Evolutionary conservation across 53 echinoderm and acorn worm genomes (phyloP), one percentile per base, ranked within the genome.

Genomic region (Pentamera pediparva): DNA sequence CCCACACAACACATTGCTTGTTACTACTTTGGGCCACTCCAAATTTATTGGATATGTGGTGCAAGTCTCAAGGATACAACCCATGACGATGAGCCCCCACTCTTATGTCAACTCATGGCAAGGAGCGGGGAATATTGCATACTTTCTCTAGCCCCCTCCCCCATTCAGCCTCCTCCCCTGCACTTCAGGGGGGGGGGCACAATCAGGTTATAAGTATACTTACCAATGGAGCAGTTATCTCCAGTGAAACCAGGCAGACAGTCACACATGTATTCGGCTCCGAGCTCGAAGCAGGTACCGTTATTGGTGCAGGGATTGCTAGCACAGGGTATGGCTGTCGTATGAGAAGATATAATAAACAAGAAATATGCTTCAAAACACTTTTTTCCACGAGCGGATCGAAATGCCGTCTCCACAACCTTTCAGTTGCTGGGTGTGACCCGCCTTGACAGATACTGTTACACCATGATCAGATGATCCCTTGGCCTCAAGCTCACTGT

Each of bases 211-310:
- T n/a, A n/a, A 15, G 17, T 25, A 37, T 18, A 81, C 95, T 87
- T 62, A 94, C 95, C 84, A 17, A 79, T 59, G 28, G 81, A 86
- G 75, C 95, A 94, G 31, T 90, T 77, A 60, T 75, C 78, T 1
- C 90, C 90, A 26, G 90, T 87, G 49, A 87, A 94, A 4, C 95
- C 90, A 29, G 87, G 82, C 20, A 74, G 82, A 28, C 95, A 94
- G 15, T 81, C 77, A 82, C 95, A 94, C 5, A 63, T 53, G 50
- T 50, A 86, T 0, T 86, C 86, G 0, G 76, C 83, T 17, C 87
- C 92, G 24, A 65, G 32, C 21, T 78, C 75, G n/a, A 32, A 71
- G 57, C 93, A 93, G 12, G 84, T 86, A 0, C 93, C 93, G 57
- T 62, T 84, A 75, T 89, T 93, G 40, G 65, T 70, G 33, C 93